Evolutionary conservation across 2,888 invertebrate species (phyloP).

Genomic region (Tenthredo notha): DNA sequence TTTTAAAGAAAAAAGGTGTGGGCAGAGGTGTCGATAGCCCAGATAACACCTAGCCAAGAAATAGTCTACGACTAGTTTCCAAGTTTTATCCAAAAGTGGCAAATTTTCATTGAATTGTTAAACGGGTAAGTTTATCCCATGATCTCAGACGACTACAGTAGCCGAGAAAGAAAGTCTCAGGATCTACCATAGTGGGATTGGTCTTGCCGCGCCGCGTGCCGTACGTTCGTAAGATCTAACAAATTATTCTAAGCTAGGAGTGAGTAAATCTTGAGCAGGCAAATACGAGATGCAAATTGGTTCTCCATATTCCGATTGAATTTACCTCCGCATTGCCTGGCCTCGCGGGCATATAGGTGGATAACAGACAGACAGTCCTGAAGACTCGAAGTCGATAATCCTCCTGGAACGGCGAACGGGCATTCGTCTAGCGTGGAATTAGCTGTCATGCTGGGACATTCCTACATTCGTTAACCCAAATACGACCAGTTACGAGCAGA

Average conservation of each 20-base stretch:
- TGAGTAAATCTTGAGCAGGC: slow-evolving; percentile 55
- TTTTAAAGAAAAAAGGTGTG: neutral
- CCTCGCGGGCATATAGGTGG: slow-evolving; percentile 3
- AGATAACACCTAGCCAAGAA: neutral
- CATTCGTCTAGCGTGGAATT: slow-evolving; percentile 63
- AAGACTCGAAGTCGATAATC: slow-evolving; percentile 49
- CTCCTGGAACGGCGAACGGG: slow-evolving; percentile 50
- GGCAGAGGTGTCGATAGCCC: neutral
- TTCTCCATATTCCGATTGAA: slow-evolving; percentile 53
- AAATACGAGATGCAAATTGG: slow-evolving; percentile 55
- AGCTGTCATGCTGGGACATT: slow-evolving; percentile 71
- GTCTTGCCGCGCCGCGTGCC: neutral
- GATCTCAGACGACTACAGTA: slow-evolving; percentile 23
- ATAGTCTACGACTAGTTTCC: neutral
- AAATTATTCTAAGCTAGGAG: slow-evolving; percentile 54
- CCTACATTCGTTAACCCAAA: slow-evolving; percentile 76
- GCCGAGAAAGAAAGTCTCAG: slow-evolving; percentile 22
- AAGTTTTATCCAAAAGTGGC: slow-evolving; percentile 4
- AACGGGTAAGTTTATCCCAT: slow-evolving; percentile 11
- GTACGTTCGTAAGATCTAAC: slow-evolving; percentile 26
- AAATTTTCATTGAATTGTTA: slow-evolving; percentile 45
- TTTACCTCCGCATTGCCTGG: slow-evolving; percentile 33
- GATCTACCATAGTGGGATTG: neutral
- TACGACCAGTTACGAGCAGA: slow-evolving; percentile 65
- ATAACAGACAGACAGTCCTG: slow-evolving; percentile 1